Conservation (phyloP, 1,140 invertebrate species). For the Vanessa atalanta region DNA sequence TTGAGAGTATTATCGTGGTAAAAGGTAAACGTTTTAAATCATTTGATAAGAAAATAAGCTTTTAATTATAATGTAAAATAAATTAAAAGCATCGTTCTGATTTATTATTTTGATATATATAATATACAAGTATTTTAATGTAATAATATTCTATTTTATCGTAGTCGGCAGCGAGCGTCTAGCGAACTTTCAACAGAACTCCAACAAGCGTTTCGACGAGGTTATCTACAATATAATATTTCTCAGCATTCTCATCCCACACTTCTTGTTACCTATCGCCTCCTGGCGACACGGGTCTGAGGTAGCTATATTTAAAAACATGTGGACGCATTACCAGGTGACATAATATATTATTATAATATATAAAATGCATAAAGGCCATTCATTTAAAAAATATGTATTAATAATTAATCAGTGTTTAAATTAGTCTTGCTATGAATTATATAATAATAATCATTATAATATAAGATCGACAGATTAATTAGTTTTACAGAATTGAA, state of each 20-base stretch:
- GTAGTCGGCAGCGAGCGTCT: constrained; percentile 80
- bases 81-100: too few relatives aligned
- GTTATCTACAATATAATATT: constrained; percentile 87
- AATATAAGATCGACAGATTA: too few relatives aligned
- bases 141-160: neutral
- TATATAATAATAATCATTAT: too few relatives aligned
- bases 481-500: too few relatives aligned
- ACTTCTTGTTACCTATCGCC: constrained; percentile 85
- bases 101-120: neutral
- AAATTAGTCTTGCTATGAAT: too few relatives aligned
- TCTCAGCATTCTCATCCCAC: constrained; percentile 85
- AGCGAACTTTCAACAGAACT: constrained; percentile 79
- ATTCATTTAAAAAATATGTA: too few relatives aligned
- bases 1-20: constrained; percentile 81
- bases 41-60: neutral
- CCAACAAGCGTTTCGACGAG: constrained; percentile 85
- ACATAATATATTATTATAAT: neutral
- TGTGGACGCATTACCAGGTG: constrained; percentile 87
- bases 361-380: neutral
- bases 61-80: neutral
- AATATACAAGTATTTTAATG: neutral
- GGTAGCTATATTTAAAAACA: constrained; percentile 86
- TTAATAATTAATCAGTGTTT: too few relatives aligned
- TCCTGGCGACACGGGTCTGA: constrained; percentile 85
- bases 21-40: constrained; percentile 54